Evolutionary conservation across 2,888 invertebrate species (phyloP), one percentile per base, ranked within the genome.

Genomic region (Caradrina kadenii): DNA sequence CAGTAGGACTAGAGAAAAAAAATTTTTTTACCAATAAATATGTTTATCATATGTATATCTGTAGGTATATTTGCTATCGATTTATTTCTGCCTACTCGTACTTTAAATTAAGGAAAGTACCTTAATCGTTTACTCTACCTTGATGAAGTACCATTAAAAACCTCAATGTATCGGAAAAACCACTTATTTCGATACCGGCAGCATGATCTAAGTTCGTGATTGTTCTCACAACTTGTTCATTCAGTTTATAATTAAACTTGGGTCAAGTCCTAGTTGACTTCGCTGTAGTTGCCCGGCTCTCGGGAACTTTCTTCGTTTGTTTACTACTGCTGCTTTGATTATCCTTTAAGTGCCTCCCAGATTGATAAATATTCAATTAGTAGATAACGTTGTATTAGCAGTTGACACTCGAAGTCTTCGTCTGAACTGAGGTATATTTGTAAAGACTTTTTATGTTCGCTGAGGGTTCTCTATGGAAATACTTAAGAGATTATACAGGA

Each of bases 161-260:
- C 76, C 49, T 54, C 66, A 62, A 74, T 59, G 76, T 84, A 81
- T 84, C 66, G 63, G 22, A 84, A 88, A 86, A 88, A 83, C 82
- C 84, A 79, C 80, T 85, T 87, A 88, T 83, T 81, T 73, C 83
- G 86, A 90, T 89, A 88, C 85, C 84, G 73, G 78, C 85, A 81
- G 80, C 88, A 87, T 89, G 90, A 92, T 90, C 90, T 86, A 91
- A 93, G 89, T 93, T 92, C 80, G 80, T 86, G 91, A 92, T 92
- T 92, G 93, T 93, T 88, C 88, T 84, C 80, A 82, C 82, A 90
- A 92, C 89, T 93, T 90, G 89, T 90, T 91, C 92, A 86, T 88
- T 90, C 91, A 91, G 92, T 93, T 94, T 93, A 94, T 95, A 95
- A 95, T 95, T 95, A 95, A 95, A 94, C 89, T 93, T 86, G 85